A percentile compares a stretch with the other conserved stretches of the same genome.
Conservation (phyloP, 2,113 vertebrate species). For the Psittacula cyanocephala region DNA sequence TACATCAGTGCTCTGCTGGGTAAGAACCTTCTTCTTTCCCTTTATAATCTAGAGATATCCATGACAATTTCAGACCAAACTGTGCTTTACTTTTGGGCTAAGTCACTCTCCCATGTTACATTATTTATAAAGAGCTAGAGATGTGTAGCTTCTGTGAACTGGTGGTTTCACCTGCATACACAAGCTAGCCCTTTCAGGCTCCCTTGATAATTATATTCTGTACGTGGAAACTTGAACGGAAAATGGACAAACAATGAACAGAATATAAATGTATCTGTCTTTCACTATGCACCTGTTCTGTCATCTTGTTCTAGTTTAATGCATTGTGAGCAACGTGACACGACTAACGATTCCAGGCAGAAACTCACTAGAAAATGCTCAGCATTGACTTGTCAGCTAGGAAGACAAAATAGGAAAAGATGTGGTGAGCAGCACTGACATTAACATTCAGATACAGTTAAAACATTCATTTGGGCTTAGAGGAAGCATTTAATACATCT, state of each 20-base stretch:
- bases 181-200: not conserved
- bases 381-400: not conserved
- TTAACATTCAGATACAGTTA: not conserved
- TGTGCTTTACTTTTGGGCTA: not conserved
- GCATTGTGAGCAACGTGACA: not conserved
- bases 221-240: not conserved
- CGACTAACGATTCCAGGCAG: slow-evolving; percentile 2
- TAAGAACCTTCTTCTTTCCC: not conserved
- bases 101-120: not conserved
- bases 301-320: slow-evolving; percentile 22
- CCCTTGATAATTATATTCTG: not conserved
- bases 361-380: slow-evolving; percentile 24
- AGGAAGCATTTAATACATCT: not conserved
- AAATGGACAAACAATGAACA: not conserved
- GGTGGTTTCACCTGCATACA: not conserved
- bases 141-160: not conserved
- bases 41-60: not conserved
- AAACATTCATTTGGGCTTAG: not conserved
- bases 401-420: not conserved
- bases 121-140: not conserved
- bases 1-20: not conserved
- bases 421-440: not conserved
- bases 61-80: not conserved
- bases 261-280: slow-evolving; percentile 16
- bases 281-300: slow-evolving; percentile 1